These are phyloP conservation scores for Dendronephthya gigantea DNA, from an alignment of 64 coral and sea anemone species.

Conservation along the genomic window DNA sequence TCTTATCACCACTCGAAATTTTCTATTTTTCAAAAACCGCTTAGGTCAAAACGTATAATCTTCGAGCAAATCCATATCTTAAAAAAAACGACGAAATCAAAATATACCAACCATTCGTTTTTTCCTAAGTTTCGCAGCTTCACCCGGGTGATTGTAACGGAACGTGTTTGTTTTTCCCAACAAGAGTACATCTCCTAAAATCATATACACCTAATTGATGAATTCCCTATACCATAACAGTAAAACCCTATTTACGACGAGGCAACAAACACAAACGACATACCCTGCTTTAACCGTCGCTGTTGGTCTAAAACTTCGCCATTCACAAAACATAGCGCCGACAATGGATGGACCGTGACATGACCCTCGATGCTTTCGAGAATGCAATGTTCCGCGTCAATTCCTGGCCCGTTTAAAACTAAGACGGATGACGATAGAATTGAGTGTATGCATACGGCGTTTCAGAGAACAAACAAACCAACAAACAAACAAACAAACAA, in stretches of 20 bases:
- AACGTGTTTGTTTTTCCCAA: slow-evolving; percentile 99
- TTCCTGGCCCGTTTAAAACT: slow-evolving; percentile 87
- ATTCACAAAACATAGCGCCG: slow-evolving; percentile 46
- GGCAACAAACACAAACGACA: neutral
- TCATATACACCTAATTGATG: neutral
- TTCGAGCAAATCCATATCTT: no score
- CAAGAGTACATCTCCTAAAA: slow-evolving; percentile 68
- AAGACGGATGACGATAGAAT: neutral
- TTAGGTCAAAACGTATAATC: no score
- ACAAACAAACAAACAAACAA: no score
- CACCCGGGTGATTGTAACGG: slow-evolving; percentile 86
- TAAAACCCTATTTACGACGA: no score
- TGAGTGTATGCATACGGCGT: no score
- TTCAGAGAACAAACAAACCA: no score
- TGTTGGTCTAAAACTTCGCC: slow-evolving; percentile 51
- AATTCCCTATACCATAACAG: neutral
- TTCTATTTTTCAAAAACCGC: no score
- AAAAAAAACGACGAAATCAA: no score
- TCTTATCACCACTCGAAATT: no score
- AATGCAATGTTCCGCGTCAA: slow-evolving; percentile 81
- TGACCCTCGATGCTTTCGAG: slow-evolving; percentile 87
- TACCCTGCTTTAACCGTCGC: slow-evolving; percentile 62
- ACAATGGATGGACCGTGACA: slow-evolving; percentile 66
- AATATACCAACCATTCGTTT: slow-evolving; percentile 88
- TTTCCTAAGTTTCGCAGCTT: slow-evolving; percentile 86